A percentile compares a stretch with the other conserved stretches of the same genome.
Conservation (phyloP, 2,797 vertebrate genomes). For the Darevskia nairensis region DNA sequence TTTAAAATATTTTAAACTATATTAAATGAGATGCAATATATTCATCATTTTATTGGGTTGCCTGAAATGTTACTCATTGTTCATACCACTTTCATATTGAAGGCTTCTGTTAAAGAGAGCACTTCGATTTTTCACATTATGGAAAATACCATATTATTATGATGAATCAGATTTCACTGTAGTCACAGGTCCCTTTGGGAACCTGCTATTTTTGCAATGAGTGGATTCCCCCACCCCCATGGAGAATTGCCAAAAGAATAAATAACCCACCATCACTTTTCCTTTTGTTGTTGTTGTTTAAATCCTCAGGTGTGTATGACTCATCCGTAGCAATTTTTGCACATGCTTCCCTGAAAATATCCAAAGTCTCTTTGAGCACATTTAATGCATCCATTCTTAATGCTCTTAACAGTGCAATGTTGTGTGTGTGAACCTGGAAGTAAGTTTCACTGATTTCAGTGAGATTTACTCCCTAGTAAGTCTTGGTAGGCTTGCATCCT, state of each 20-base stretch:
- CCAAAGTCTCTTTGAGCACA: background rate
- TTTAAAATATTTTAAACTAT: slow-evolving; percentile 14
- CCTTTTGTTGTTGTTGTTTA: slow-evolving; percentile 44
- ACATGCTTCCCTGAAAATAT: background rate
- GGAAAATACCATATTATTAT: slow-evolving; percentile 3
- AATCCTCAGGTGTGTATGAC: slow-evolving; percentile 51
- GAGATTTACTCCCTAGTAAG: too few relatives aligned
- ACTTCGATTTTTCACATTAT: slow-evolving; percentile 44
- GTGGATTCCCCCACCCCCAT: background rate
- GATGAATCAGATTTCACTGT: slow-evolving; percentile 45
- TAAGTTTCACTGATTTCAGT: background rate
- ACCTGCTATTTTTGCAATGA: slow-evolving; percentile 58
- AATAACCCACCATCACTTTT: slow-evolving; percentile 57
- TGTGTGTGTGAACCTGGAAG: background rate
- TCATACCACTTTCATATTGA: background rate
- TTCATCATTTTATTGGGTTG: background rate
- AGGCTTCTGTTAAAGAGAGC: slow-evolving; percentile 32
- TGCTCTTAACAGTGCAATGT: background rate
- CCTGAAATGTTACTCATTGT: background rate
- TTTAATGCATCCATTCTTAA: slow-evolving; percentile 52
- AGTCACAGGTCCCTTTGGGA: slow-evolving; percentile 28
- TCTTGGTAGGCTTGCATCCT: too few relatives aligned
- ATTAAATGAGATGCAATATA: background rate
- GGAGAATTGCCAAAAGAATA: slow-evolving; percentile 52
- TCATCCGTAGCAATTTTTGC: slow-evolving; percentile 53